Percentiles rank a stretch among this genome's conserved stretches.
Evolutionary conservation across 2,888 invertebrate genomes (phyloP).

Genomic region (Cantharis nigra): DNA sequence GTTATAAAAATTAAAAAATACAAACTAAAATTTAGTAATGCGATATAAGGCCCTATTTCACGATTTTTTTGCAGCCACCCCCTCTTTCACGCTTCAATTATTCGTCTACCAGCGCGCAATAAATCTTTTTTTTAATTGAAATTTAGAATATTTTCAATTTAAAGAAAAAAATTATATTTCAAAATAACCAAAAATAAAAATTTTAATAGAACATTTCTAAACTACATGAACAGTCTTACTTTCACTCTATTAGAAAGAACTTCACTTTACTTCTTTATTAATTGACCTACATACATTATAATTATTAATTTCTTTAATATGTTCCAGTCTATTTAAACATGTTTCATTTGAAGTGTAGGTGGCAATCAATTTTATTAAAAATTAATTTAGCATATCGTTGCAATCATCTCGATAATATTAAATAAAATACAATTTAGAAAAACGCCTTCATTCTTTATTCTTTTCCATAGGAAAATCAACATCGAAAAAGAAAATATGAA

Average conservation of each 20-base stretch:
- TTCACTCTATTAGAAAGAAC: background rate
- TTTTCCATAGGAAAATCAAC: constrained; percentile 3
- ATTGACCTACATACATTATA: background rate
- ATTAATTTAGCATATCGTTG: background rate
- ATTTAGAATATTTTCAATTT: background rate
- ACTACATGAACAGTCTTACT: background rate
- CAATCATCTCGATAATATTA: background rate
- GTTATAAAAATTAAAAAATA: too few species aligned
- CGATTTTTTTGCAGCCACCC: too few species aligned
- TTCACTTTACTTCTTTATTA: background rate
- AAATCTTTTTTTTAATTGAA: too few species aligned
- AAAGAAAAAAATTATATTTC: background rate
- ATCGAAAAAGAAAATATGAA: background rate
- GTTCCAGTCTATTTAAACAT: background rate
- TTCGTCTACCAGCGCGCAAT: too few species aligned
- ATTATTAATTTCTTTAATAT: background rate
- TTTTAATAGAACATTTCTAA: background rate
- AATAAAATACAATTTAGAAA: background rate
- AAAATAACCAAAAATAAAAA: background rate
- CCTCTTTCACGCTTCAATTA: too few species aligned
- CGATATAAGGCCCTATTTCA: too few species aligned
- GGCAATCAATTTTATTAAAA: background rate
- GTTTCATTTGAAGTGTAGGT: background rate
- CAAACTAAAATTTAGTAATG: too few species aligned
- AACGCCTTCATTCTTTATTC: background rate